A percentile compares a stretch with the other conserved stretches of the same genome.
These are phyloP conservation scores for Danio choprae DNA, from an alignment of 2,797 vertebrate genomes.

Conservation along the genomic window DNA sequence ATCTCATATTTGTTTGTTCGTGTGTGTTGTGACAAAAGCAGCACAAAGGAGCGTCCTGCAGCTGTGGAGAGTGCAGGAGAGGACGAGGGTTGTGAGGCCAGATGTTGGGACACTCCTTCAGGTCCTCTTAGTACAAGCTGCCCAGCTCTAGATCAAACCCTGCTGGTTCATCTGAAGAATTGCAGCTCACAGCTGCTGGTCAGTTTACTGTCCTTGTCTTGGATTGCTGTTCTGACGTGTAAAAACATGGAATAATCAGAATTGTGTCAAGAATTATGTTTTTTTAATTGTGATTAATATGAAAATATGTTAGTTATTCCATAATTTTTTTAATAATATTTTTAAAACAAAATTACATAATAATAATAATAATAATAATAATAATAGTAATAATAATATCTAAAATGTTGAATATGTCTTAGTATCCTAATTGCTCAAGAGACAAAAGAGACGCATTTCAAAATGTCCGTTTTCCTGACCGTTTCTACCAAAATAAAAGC, in stretches of 20 bases:
- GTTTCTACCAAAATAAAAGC: too few species aligned
- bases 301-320: too few species aligned
- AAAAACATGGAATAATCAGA: background rate
- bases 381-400: background rate
- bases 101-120: conserved; percentile 71
- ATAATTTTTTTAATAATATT: too few species aligned
- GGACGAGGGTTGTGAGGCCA: conserved; percentile 64
- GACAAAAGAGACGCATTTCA: too few species aligned
- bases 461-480: too few species aligned
- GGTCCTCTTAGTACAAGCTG: conserved; percentile 86
- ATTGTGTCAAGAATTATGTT: background rate
- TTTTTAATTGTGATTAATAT: background rate
- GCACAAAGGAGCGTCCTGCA: conserved; percentile 56
- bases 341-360: too few species aligned
- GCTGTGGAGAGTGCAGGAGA: conserved; percentile 57
- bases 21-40: conserved; percentile 42
- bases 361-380: background rate
- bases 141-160: conserved; percentile 80
- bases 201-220: conserved; percentile 58
- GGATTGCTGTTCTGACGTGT: too few species aligned
- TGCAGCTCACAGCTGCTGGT: conserved; percentile 91
- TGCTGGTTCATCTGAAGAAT: conserved; percentile 87
- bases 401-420: background rate
- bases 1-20: background rate
- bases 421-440: too few species aligned